Evolutionary conservation across 2,113 vertebrate species (phyloP).

Genomic region (Excalfactoria chinensis): DNA sequence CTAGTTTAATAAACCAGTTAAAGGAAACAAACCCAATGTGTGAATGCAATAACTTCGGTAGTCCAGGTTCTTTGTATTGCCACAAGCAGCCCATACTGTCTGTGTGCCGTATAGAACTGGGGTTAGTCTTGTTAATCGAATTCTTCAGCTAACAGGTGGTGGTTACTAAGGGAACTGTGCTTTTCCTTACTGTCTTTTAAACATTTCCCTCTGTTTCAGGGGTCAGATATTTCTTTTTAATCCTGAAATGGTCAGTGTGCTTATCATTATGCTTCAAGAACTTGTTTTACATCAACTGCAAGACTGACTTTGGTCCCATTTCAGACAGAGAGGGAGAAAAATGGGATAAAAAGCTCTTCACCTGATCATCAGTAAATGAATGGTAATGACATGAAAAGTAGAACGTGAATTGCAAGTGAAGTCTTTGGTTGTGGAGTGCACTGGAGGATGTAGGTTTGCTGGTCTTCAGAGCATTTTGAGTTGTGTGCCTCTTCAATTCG

Average conservation of each 20-base stretch:
- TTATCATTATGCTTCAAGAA: too few relatives aligned
- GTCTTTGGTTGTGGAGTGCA: background rate
- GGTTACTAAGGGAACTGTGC: background rate
- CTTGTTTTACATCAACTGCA: too few relatives aligned
- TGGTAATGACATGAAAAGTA: rapidly evolving
- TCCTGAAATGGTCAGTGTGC: background rate
- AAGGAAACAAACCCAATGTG: background rate
- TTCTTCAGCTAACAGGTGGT: background rate
- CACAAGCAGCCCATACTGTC: background rate
- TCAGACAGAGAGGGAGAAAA: background rate
- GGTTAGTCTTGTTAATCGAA: background rate
- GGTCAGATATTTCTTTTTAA: background rate
- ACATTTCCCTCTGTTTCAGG: background rate
- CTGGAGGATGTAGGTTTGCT: background rate
- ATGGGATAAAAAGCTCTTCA: background rate
- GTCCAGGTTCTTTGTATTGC: background rate
- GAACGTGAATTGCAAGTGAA: background rate
- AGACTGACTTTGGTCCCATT: too few relatives aligned
- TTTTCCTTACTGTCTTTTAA: background rate
- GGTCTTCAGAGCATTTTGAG: background rate
- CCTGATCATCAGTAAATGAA: background rate
- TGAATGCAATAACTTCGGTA: background rate
- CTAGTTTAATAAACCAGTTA: background rate
- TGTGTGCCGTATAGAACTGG: background rate
- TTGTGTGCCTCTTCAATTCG: background rate